Conservation (phyloP, 2,888 invertebrate species). For the Xanthorhoe designata region DNA sequence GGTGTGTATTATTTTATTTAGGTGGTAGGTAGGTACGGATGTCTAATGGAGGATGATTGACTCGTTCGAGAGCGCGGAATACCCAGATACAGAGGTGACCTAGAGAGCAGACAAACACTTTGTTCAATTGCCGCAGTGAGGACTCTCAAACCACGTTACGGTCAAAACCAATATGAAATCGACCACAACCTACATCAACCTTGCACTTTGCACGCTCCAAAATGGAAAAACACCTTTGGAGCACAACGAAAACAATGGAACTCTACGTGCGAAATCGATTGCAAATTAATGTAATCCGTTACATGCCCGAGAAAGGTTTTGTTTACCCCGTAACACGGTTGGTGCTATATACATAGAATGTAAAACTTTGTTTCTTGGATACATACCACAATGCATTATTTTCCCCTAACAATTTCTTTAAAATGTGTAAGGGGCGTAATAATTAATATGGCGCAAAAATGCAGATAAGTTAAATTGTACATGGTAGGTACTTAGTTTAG, state of each 20-base stretch:
- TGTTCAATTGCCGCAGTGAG: slow-evolving; percentile 47
- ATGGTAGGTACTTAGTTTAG: no score
- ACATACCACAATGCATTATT: slow-evolving; percentile 9
- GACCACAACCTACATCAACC: slow-evolving; percentile 74
- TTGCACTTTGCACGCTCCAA: slow-evolving; percentile 52
- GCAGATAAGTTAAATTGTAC: no score
- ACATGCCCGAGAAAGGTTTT: slow-evolving; percentile 57
- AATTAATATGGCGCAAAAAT: no score
- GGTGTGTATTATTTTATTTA: slow-evolving; percentile 74
- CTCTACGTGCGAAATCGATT: slow-evolving; percentile 70
- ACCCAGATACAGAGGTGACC: slow-evolving; percentile 43
- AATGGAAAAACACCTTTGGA: slow-evolving; percentile 69
- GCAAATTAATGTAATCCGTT: slow-evolving; percentile 71
- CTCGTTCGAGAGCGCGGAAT: slow-evolving; percentile 34
- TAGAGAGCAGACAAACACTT: slow-evolving; percentile 46
- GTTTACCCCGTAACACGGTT: slow-evolving; percentile 47
- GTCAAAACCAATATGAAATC: slow-evolving; percentile 57
- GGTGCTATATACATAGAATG: slow-evolving; percentile 39
- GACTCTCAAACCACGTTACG: slow-evolving; percentile 59
- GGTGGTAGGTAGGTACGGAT: slow-evolving; percentile 51
- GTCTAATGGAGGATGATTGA: slow-evolving; percentile 39
- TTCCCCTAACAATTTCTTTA: neutral
- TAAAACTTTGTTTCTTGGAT: slow-evolving; percentile 35
- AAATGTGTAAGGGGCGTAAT: no score
- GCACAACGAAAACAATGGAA: slow-evolving; percentile 66